Percentiles rank a stretch among this genome's conserved stretches.
These are phyloP conservation scores for Trichogramma dendrolimi DNA, from an alignment of 2,888 invertebrate species.

Conservation along the genomic window DNA sequence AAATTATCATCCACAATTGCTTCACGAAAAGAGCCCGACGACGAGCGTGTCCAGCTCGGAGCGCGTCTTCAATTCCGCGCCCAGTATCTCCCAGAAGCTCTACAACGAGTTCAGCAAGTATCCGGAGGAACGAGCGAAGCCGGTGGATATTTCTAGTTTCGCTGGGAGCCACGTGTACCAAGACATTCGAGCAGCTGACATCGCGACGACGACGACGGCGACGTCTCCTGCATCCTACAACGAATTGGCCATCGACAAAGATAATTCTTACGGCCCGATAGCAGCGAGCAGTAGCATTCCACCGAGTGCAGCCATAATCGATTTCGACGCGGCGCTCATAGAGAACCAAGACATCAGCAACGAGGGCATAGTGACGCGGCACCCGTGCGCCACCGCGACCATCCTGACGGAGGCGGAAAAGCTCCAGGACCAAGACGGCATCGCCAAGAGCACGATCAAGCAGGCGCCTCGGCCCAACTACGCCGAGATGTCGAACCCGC, in stretches of 20 bases:
- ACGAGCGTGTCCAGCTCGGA: neutral
- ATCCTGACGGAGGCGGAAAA: slow-evolving; percentile 39
- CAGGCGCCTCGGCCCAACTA: slow-evolving; percentile 11
- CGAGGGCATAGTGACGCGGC: slow-evolving; percentile 46
- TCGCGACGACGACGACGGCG: too few species aligned
- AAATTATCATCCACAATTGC: neutral
- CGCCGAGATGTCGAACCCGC: slow-evolving; percentile 7
- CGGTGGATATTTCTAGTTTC: too few species aligned
- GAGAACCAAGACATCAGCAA: slow-evolving; percentile 47
- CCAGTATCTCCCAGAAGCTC: slow-evolving; percentile 18
- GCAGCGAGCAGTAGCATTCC: slow-evolving; percentile 18
- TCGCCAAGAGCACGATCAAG: slow-evolving; percentile 11
- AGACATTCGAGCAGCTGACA: too few species aligned
- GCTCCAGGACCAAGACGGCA: slow-evolving; percentile 21
- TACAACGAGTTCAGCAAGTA: slow-evolving; percentile 24
- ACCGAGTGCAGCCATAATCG: slow-evolving; percentile 21
- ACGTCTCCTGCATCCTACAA: too few species aligned
- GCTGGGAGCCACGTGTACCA: too few species aligned
- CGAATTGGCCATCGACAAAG: too few species aligned
- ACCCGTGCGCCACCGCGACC: slow-evolving; percentile 46
- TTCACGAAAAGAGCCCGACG: neutral
- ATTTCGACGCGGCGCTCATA: slow-evolving; percentile 37
- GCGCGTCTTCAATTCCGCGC: too few species aligned
- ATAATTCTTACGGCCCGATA: too few species aligned
- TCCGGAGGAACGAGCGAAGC: slow-evolving; percentile 1